Conservation (phyloP, 2,113 vertebrate genomes). For the Puffinus mauretanicus region DNA sequence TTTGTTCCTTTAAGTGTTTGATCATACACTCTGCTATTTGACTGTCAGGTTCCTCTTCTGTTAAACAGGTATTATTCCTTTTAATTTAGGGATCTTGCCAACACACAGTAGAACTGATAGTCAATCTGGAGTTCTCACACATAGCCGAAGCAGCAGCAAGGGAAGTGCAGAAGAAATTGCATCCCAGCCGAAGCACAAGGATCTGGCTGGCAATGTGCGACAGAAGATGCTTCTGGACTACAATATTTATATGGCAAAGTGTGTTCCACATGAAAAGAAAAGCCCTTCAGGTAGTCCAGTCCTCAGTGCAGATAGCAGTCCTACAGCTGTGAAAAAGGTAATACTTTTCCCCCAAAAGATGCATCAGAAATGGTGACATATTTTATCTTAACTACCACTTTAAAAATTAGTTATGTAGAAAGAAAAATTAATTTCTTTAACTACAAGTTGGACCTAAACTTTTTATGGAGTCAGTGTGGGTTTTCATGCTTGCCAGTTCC, state of each 20-base stretch:
- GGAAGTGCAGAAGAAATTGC: conserved; percentile 86
- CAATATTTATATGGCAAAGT: conserved; percentile 92
- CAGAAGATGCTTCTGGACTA: conserved; percentile 94
- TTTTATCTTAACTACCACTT: neutral
- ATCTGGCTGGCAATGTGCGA: conserved; percentile 71
- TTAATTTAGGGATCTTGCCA: conserved; percentile 78
- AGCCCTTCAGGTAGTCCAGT: conserved; percentile 83
- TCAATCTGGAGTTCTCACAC: conserved; percentile 78
- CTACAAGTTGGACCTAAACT: neutral
- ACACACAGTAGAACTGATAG: conserved; percentile 75
- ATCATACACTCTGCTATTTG: neutral
- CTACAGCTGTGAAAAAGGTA: conserved; percentile 88
- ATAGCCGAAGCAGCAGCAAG: conserved; percentile 91
- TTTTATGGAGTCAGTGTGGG: neutral
- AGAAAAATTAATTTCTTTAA: neutral
- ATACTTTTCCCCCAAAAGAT: neutral
- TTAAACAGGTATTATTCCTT: neutral
- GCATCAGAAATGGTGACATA: neutral
- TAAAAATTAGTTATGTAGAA: neutral
- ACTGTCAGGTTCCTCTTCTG: neutral
- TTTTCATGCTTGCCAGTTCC: neutral
- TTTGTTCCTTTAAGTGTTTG: neutral
- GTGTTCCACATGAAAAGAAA: conserved; percentile 77
- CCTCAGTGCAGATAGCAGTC: conserved; percentile 89
- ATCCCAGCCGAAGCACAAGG: conserved; percentile 81